Base-by-base conservation (phyloP, 2,113 vertebrate genomes). In the Planiliza haematocheilus region DNA sequence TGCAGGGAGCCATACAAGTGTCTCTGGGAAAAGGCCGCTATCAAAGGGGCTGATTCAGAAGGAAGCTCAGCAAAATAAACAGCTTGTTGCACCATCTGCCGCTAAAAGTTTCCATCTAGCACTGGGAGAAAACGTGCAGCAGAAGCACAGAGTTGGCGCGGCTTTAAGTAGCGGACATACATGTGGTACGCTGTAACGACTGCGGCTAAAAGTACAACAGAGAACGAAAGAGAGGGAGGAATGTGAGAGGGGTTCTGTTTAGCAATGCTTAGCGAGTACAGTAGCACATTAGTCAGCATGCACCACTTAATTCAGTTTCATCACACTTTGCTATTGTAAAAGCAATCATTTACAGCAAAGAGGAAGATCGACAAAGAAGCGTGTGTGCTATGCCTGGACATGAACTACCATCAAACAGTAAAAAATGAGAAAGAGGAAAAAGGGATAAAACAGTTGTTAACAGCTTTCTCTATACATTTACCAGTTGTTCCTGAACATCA, bases 401-500 rank as follows among this genome's bases (percentile, higher is more conserved):
- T 58, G 75, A 66, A 74, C 73, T 66, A 84, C 64, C 49, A 79
- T 18, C 41, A 57, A 52, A 89, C 74, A 83, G 75, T 83, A 79
- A 73, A 82, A 39, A 75, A 73, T 70, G 77, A 58, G 45, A 45
- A 71, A 55, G 74, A 72, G 16, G 13, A 42, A 17, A 78, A 49
- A 57, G 30, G 14, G 75, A 74, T 65, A 75, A 83, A 87, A 87
- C 75, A 72, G 75, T 69, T 73, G 63, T 86, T 89, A 89, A 83
- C 80, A 80, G 78, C 56, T 87, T 87, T 89, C 60, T 86, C 79
- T 90, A 90, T 87, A 92, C 91, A 91, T 87, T 84, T 89, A 93
- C 86, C 88, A 87, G 86, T 89, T 89, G 90, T 79, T 92, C 86
- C 90, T 92, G 91, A 90, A 89, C 91, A 92, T 90, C 91, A 94